Evolutionary conservation across 2,113 vertebrate genomes (phyloP).

Genomic region (Lipotes vexillifer): DNA sequence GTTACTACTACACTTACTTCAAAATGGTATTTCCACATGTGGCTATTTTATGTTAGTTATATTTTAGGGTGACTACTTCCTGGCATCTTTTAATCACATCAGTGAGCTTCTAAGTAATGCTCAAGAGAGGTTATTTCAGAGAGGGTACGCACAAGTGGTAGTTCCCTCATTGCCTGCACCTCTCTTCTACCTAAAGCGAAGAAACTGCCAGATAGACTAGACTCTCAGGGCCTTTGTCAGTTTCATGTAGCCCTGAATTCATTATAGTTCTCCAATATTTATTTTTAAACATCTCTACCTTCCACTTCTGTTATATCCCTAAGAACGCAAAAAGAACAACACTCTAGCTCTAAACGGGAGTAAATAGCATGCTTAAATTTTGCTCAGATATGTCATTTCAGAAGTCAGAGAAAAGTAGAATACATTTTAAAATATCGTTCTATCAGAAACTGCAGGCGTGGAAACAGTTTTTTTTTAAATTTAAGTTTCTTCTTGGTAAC

Average conservation of each 20-base stretch:
- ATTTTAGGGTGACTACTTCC: slow-evolving; percentile 52
- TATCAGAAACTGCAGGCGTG: background rate
- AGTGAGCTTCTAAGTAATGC: slow-evolving; percentile 54
- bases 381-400: background rate
- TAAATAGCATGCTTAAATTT: slow-evolving; percentile 5
- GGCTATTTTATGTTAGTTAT: slow-evolving; percentile 44
- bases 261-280: background rate
- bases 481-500: too few relatives aligned
- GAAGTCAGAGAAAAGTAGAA: slow-evolving; percentile 11
- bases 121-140: slow-evolving; percentile 37
- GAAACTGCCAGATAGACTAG: background rate
- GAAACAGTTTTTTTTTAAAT: background rate
- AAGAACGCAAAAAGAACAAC: background rate
- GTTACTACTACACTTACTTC: slow-evolving; percentile 22
- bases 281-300: background rate
- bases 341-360: background rate
- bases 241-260: background rate
- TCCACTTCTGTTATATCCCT: background rate
- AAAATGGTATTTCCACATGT: slow-evolving; percentile 33
- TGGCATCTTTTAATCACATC: slow-evolving; percentile 55
- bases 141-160: background rate
- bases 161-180: background rate
- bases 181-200: background rate
- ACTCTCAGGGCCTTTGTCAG: background rate
- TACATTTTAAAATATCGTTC: slow-evolving; percentile 8